Base-by-base conservation (phyloP, 35 echinoderm and acorn worm genomes). In the Lytechinus pictus region DNA sequence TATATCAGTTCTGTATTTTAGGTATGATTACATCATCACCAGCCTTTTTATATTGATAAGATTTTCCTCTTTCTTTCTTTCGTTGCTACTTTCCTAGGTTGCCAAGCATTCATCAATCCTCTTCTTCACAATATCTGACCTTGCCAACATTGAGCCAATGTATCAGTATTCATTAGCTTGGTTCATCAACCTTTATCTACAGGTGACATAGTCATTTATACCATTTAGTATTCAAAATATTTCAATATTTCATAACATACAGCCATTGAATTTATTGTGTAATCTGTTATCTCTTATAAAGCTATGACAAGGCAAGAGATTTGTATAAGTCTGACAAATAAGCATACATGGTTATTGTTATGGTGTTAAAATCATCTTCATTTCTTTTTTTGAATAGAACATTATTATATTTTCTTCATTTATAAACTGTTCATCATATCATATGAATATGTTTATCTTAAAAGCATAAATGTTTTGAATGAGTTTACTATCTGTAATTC, bases 111-210 rank as follows among this genome's bases (percentile, higher is more conserved):
- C 97, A 27, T 99, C 97, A 86, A 98, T 99, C 33, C 91, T 99
- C 51, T 99, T 99, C 61, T 99, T 99, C 93, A 98, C 98, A 9
- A 98, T 98, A 61, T 99, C 98, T 94, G 97, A 98, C 88, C 91
- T 99, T 27, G 96, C 98, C 24, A 99, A 97, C 96, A 99, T 99
- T 95, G 98, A 99, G 72, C 97, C 98, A 5, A 99, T 99, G 98
- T 99, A 99, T 87, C 98, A 99, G 92, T 99, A 99, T 95, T 99
- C 98, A 24, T 94, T 99, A 86, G 96, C 89, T n/a, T 99, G 98
- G 98, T 99, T 99, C 91, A 99, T 99, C 60, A 99, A 99, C 93
- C 96, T 99, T n/a, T 99, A 99, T 95, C 44, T 97, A 56, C 98
- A 99, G 96, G 98, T 99, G 96, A 97, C 92, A 51, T 14, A n/a